Evolutionary conservation across 2,888 invertebrate species (phyloP).

Genomic region (Siphonodentalium dalli): DNA sequence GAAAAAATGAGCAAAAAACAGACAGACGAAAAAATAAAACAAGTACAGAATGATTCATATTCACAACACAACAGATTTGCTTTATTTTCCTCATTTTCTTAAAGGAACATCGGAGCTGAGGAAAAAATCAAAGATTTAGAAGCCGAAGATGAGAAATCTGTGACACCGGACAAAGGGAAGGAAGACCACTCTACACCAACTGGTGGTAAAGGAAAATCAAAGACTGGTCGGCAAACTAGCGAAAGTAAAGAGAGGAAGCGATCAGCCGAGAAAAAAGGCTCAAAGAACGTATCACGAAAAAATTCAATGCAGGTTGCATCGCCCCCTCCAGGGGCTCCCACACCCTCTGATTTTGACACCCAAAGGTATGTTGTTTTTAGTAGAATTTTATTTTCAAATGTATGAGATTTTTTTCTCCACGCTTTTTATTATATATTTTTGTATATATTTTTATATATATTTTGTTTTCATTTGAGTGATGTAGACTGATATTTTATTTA

Average conservation of each 20-base stretch:
- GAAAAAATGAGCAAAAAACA: no score
- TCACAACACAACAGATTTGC: no score
- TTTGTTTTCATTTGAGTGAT: no score
- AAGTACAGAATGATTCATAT: no score
- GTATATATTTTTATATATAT: no score
- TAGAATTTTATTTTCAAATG: not conserved
- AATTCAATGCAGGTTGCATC: conserved; percentile 46
- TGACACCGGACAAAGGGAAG: conserved; percentile 55
- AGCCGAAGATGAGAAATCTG: conserved; percentile 57
- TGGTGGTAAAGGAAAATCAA: conserved; percentile 44
- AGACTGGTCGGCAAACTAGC: conserved; percentile 35
- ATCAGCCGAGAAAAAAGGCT: conserved; percentile 52
- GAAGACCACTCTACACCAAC: conserved; percentile 53
- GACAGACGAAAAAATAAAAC: no score
- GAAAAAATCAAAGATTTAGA: conserved; percentile 54
- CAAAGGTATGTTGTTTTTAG: conserved; percentile 34
- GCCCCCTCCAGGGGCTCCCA: conserved; percentile 56
- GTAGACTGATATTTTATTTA: no score
- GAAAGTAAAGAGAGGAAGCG: conserved; percentile 40
- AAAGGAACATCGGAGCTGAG: conserved; percentile 52
- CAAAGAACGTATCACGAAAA: conserved; percentile 38
- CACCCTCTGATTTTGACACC: conserved; percentile 58
- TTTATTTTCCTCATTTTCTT: conserved; percentile 6
- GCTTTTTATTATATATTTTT: no score
- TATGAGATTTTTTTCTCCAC: no score